Conservation (phyloP, 2,888 invertebrate species). For the Synergus japonicus region DNA sequence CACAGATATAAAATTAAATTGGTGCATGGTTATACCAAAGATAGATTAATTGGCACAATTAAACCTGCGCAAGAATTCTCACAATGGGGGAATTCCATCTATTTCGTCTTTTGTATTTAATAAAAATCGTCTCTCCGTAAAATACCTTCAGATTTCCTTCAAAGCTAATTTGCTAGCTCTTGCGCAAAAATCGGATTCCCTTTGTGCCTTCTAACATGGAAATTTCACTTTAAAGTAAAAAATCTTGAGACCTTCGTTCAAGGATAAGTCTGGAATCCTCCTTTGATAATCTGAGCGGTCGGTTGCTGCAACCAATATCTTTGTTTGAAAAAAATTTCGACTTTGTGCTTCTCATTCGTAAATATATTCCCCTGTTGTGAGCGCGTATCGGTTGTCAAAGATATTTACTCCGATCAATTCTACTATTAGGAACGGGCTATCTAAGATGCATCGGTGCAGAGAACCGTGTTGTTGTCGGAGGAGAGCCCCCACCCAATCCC, state of each 20-base stretch:
- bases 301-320: background rate
- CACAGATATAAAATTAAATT: background rate
- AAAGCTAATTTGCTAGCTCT: conserved; percentile 24
- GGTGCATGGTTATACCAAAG: conserved; percentile 36
- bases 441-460: conserved; percentile 53
- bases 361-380: conserved; percentile 60
- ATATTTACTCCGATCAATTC: conserved; percentile 58
- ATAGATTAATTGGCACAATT: conserved; percentile 8
- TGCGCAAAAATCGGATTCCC: background rate
- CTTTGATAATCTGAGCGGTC: conserved; percentile 29
- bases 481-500: conserved; percentile 62
- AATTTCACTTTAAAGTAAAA: conserved; percentile 25
- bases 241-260: conserved; percentile 15
- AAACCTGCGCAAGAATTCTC: conserved; percentile 10
- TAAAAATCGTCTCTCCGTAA: background rate
- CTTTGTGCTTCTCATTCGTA: conserved; percentile 26
- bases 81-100: background rate
- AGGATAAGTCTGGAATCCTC: background rate
- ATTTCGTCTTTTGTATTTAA: background rate
- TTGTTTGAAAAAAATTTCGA: conserved; percentile 25
- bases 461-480: conserved; percentile 62
- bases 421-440: conserved; percentile 52
- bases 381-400: conserved; percentile 48
- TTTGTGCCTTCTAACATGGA: conserved; percentile 20
- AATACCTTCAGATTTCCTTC: background rate